Conservation (phyloP, 2,113 vertebrate genomes). For the Cryptotis parvus region DNA sequence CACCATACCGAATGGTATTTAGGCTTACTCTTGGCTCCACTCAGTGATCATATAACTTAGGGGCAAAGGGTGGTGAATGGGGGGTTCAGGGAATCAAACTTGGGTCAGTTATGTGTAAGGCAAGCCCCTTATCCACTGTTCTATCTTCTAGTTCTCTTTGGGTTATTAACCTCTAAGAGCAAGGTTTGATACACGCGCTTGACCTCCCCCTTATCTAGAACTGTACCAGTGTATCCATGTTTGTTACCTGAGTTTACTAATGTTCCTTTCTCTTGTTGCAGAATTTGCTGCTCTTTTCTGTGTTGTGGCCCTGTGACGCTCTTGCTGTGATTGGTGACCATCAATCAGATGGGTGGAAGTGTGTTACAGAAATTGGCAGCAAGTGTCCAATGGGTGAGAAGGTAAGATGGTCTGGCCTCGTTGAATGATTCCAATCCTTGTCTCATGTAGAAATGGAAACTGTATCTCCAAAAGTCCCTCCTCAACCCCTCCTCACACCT, state of each 20-base stretch:
- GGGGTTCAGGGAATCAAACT: too few relatives aligned
- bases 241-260: conserved; percentile 47
- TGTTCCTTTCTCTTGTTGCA: conserved; percentile 73
- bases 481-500: background rate
- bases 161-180: background rate
- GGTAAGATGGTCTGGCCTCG: conserved; percentile 76
- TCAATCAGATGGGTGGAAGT: conserved; percentile 84
- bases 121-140: too few relatives aligned
- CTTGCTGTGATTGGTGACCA: conserved; percentile 46
- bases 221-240: background rate
- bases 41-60: too few relatives aligned
- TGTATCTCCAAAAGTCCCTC: fast-evolving
- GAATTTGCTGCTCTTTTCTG: conserved; percentile 74
- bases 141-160: background rate
- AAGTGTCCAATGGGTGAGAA: conserved; percentile 89
- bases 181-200: background rate
- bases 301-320: conserved; percentile 42
- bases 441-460: background rate
- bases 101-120: too few relatives aligned
- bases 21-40: too few relatives aligned
- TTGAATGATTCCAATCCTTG: background rate
- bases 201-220: background rate
- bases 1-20: too few relatives aligned
- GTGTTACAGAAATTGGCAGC: conserved; percentile 86
- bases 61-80: too few relatives aligned